Evolutionary conservation across 2,888 invertebrate genomes (phyloP), one percentile per base, ranked within the genome.

Genomic region (Strigamia transsilvanica): DNA sequence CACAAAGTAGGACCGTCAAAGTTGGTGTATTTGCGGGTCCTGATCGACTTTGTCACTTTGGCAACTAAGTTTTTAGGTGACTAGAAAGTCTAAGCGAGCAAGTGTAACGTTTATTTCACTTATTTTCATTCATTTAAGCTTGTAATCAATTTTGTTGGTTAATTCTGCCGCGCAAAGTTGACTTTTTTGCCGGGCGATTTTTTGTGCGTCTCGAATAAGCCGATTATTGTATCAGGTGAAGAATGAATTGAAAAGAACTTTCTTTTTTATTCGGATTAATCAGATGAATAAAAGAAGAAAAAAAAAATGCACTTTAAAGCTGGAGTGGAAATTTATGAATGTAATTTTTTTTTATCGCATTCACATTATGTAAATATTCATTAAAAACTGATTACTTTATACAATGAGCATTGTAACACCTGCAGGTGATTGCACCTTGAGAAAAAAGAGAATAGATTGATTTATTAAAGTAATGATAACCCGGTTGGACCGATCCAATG

Each of bases 331-430:
- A 51, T 51, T 51, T 51, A 51, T 51, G 51, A 18, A 15, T 15
- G 51, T n/a, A 51, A 46, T 46, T 46, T 46, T 51, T 51, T 18
- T 51, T 51, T 51, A 15, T n/a, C 51, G 2, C 51, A 51, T 51
- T 51, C 51, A 51, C 51, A n/a, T 51, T 51, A 51, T 51, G 51
- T 51, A 51, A 51, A 51, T 51, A 51, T 51, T 51, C 51, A 51
- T 51, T 51, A 51, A 51, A 51, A 51, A 51, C 51, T 51, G 51
- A 51, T 51, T 51, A 51, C 51, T 51, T 51, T 51, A 34, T 34
- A 51, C 51, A 51, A 51, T 51, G 51, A 51, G 51, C 51, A 51
- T 51, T 51, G 51, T 51, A 51, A 51, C 51, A 51, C 51, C 51
- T 51, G 51, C n/a, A 51, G 51, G 51, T 51, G 51, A 51, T 51